Base-by-base conservation (phyloP, 1,140 invertebrate genomes). In the Drosophila elegans region DNA sequence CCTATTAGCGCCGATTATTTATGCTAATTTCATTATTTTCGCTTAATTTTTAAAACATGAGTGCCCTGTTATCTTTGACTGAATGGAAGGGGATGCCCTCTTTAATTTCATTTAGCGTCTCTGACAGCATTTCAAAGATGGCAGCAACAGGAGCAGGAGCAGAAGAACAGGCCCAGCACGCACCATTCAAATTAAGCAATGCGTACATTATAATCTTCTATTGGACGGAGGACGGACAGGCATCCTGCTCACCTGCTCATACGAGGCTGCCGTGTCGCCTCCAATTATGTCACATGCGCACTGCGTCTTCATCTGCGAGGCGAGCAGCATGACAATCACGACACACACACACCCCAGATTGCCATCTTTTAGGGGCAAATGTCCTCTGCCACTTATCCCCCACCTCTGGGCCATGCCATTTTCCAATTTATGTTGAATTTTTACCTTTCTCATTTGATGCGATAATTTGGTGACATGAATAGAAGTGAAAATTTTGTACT, bases 211-310 rank as follows among this genome's bases (percentile, higher is more conserved):
- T 89, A 89, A 89, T 89, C 84, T 84, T 80, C 73, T 63, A 77
- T 77, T 76, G 46, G 67, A 77, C 48, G 76, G 52, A 51, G 74
- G 45, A 42, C 41, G 48, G 48, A 46, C 36, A 57, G 61, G 21
- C n/a, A 59, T 34, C 27, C 25, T 27, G n/a, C 42, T 52, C 61
- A 79, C 68, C 68, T 72, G 68, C 51, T 39, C 51, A 39, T 56
- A 54, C 66, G 48, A 61, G 67, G 74, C 78, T 42, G 75, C 66
- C 78, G 74, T 76, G 83, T 89, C 84, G 75, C 79, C 75, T 80
- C 77, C 84, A 88, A 88, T 88, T 88, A 89, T 88, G 84, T 68
- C 84, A 80, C 80, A 89, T 84, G 80, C 83, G 85, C 81, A 66
- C 67, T 55, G 62, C 72, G 63, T 79, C 83, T 76, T 64, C 82